Evolutionary conservation across 2,113 vertebrate species (phyloP).

Genomic region (Crotalus viridis): DNA sequence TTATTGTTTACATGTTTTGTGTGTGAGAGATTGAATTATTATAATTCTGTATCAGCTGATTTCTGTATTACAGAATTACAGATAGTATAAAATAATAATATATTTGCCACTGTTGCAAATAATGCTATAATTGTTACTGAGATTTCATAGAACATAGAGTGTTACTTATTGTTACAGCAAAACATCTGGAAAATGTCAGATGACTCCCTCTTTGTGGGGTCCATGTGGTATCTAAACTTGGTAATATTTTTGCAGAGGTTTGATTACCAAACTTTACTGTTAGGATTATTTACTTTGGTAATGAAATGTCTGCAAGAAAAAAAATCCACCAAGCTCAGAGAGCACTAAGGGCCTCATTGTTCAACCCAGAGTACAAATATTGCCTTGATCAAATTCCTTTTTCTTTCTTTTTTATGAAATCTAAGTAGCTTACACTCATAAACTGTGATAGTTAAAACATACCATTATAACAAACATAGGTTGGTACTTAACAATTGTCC

Average conservation of each 20-base stretch:
- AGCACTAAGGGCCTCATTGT: not conserved
- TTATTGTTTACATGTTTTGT: conserved; percentile 54
- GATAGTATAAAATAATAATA: conserved; percentile 52
- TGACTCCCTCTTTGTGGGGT: not conserved
- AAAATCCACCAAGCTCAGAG: not conserved
- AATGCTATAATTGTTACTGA: not conserved
- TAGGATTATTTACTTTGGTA: not conserved
- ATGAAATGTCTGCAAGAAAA: not conserved
- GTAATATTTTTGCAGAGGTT: not conserved
- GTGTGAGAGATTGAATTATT: conserved; percentile 53
- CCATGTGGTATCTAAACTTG: not conserved
- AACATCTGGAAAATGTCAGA: conserved; percentile 47
- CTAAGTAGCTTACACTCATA: not conserved
- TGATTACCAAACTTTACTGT: not conserved
- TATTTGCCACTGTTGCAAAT: conserved; percentile 17
- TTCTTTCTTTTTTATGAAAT: not conserved
- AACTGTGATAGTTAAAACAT: not conserved
- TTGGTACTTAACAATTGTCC: not conserved
- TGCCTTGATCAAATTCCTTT: not conserved
- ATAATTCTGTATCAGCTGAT: conserved; percentile 48
- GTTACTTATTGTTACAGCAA: conserved; percentile 28
- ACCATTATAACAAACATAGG: not conserved
- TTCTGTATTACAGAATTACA: conserved; percentile 56
- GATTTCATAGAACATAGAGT: conserved; percentile 53
- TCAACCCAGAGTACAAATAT: not conserved